Evolutionary conservation across 2,797 vertebrate species (phyloP), one percentile per base, ranked within the genome.

Genomic region (Lophura swinhoii): DNA sequence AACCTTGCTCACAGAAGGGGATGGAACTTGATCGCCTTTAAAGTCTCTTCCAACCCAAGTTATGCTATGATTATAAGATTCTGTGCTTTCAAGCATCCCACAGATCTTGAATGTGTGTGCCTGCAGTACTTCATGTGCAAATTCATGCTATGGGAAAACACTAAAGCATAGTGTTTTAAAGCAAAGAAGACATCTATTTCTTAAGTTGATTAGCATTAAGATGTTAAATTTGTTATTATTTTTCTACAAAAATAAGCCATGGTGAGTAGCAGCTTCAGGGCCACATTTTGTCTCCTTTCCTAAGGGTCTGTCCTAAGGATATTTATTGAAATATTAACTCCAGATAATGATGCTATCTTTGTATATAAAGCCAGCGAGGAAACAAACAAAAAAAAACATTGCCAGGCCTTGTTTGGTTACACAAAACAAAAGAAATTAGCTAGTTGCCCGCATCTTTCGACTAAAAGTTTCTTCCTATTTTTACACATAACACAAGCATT

Each of bases 91-190:
- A 60, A 48, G 23, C 17, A 62, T 4, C 1, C 24, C 1, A 1
- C 13, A 49, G 37, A 29, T 29, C 8, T 49, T 8, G 10, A 28
- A 53, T 18, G 12, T 17, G 9, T 70, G 29, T 33, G 5, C 8
- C 10, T 7, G 29, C 22, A 43, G 16, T 43, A 20, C 44, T 16
- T 13, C 1, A 0, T 8, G 5, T 21, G 23, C 0, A 0, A 63
- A n/a, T 10, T 23, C 22, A 14, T 7, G 4, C 13, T 6, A 0
- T 14, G 33, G 28, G 28, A 18, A 33, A 84, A 55, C 4, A 58
- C 3, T 17, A 59, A 75, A 62, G 41, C 4, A 24, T 18, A 33
- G 8, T 10, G 9, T 7, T 59, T 79, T 13, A 39, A 70, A 75
- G 43, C 14, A 23, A 59, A 75, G 16, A 72, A 39, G 20, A 26